These are phyloP conservation scores for Chrysolina haemoptera DNA, from an alignment of 2,888 invertebrate species.

Conservation along the genomic window DNA sequence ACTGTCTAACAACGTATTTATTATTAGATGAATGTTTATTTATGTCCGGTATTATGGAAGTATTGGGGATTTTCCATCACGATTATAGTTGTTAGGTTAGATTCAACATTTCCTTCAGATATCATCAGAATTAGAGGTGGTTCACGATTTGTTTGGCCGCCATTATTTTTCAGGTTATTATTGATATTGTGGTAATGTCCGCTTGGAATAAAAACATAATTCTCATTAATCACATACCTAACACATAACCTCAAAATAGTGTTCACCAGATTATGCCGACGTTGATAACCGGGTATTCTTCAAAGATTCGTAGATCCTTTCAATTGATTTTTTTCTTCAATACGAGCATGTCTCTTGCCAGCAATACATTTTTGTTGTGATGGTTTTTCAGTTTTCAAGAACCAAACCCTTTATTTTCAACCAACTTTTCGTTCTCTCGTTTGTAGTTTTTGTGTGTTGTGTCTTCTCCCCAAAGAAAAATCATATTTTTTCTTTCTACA, in stretches of 20 bases:
- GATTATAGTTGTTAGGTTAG: constrained; percentile 22
- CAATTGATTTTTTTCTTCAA: constrained; percentile 19
- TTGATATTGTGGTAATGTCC: background rate
- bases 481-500: no score
- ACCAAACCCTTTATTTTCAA: no score
- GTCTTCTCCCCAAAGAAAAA: no score
- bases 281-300: background rate
- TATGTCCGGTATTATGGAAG: constrained; percentile 36
- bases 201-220: background rate
- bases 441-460: no score
- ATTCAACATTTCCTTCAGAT: background rate
- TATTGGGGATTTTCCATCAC: constrained; percentile 42
- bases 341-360: constrained; percentile 14
- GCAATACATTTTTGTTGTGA: background rate
- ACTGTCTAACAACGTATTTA: constrained; percentile 55
- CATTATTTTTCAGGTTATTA: background rate
- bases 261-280: background rate
- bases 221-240: background rate
- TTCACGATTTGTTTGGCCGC: background rate
- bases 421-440: no score
- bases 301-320: background rate
- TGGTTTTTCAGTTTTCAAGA: no score
- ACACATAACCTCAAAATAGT: background rate
- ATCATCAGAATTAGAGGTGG: background rate
- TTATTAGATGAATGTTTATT: constrained; percentile 58